phyloP scores from a whole-genome alignment of 2,888 invertebrate species.

The Biston betularia region DNA sequence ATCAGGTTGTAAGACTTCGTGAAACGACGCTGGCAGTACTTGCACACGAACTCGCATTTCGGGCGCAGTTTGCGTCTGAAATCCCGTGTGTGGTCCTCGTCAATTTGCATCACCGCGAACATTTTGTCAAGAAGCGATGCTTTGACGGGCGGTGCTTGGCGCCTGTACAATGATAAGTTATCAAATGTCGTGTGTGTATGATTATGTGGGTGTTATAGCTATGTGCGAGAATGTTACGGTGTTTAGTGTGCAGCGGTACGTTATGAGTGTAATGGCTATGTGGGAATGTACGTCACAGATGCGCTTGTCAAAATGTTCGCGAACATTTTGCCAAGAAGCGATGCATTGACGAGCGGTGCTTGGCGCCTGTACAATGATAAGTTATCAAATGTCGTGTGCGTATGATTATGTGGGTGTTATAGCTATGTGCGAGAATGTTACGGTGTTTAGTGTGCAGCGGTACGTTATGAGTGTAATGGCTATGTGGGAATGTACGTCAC shows the following conservation, averaged over 20 bases:
- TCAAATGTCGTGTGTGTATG: slow-evolving; percentile 70
- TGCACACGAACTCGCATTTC: slow-evolving; percentile 99
- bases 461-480: background rate
- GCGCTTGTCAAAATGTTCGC: slow-evolving; percentile 1
- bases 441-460: slow-evolving; percentile 41
- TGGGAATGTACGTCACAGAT: background rate
- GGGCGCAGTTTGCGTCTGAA: slow-evolving; percentile 95
- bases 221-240: slow-evolving; percentile 35
- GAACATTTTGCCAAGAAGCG: slow-evolving; percentile 84
- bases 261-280: background rate
- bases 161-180: slow-evolving; percentile 79
- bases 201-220: slow-evolving; percentile 50
- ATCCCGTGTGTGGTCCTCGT: slow-evolving; percentile 94
- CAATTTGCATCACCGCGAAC: slow-evolving; percentile 96
- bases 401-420: slow-evolving; percentile 55
- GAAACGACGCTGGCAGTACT: slow-evolving; percentile 98
- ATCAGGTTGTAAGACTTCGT: slow-evolving; percentile 99
- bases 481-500: background rate
- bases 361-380: slow-evolving; percentile 78
- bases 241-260: slow-evolving; percentile 41
- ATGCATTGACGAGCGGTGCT: slow-evolving; percentile 82
- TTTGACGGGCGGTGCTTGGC: slow-evolving; percentile 83
- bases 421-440: slow-evolving; percentile 35
- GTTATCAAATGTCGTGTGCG: slow-evolving; percentile 73
- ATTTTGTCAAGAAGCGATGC: slow-evolving; percentile 88